Base-by-base conservation (phyloP, 2,888 invertebrate genomes). In the Drosophila siamana region DNA sequence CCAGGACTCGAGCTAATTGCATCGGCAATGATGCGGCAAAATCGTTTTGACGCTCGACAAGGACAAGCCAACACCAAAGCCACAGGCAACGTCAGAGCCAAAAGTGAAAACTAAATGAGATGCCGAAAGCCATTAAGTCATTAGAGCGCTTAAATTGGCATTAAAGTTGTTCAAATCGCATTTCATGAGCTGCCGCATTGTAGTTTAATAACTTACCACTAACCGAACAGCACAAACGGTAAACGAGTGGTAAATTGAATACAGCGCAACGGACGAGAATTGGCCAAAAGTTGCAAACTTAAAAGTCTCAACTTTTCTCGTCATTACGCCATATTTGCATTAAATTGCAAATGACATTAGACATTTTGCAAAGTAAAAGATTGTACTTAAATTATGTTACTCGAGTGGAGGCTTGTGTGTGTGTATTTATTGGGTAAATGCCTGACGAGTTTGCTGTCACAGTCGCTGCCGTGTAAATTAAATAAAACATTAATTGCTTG, bases 1-100 rank as follows among this genome's bases (percentile, higher is more conserved):
- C 46, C 57, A 41, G 41, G 28, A 41, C 41, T 30, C 57, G 36
- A 83, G 87, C 77, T 83, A 83, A 83, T 87, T 83, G 87, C 87
- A 75, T 63, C 69, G 82, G 60, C 87, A 85, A 82, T 83, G 83
- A 83, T 87, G 83, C 77, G 85, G 87, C 83, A 79, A 69, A 87
- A 83, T 77, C 69, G 70, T 82, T 80, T 69, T 86, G 73, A 78
- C 76, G 62, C 66, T 62, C 40, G 7, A 64, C 54, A 43, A 16
- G 55, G 38, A 44, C 43, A 19, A 44, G 19, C 40, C 40, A 16
- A 6, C 8, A 56, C 48, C 38, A 28, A 46, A 1, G 9, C 36
- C 36, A 36, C 9, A 13, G 36, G 4, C 36, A 38, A 15, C 13
- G 15, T 3, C n/a, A 33, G n/a, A n/a, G 33, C 33, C 36, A 38